Evolutionary conservation across 2,797 vertebrate species (phyloP).

Genomic region (Hirundo rustica): DNA sequence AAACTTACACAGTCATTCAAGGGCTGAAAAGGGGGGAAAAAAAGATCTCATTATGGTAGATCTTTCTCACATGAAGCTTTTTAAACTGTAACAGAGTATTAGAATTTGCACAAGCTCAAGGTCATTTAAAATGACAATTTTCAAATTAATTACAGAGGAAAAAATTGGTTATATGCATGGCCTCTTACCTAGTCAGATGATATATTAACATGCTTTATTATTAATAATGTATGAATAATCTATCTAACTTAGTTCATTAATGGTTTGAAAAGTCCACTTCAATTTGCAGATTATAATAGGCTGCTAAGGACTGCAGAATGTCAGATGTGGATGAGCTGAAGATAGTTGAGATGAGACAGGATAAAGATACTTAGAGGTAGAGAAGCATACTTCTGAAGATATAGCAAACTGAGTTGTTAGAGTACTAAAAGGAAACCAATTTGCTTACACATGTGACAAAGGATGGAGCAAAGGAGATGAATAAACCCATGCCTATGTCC

Average conservation of each 20-base stretch:
- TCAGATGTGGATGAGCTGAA: neutral
- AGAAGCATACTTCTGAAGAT: neutral
- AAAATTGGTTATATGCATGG: neutral
- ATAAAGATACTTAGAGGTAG: neutral
- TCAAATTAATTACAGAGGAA: neutral
- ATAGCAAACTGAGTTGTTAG: neutral
- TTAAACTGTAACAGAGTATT: neutral
- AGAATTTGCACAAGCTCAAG: neutral
- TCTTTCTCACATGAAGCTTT: neutral
- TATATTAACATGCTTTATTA: neutral
- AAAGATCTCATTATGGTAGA: neutral
- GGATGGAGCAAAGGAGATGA: neutral
- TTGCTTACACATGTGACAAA: neutral
- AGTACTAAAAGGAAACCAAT: neutral
- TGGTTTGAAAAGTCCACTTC: neutral
- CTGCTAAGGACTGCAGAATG: neutral
- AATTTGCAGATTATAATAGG: neutral
- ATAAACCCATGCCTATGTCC: neutral
- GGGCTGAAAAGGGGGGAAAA: neutral
- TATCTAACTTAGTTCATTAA: neutral
- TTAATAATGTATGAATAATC: slow-evolving; percentile 5
- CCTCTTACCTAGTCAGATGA: neutral
- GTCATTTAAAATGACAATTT: neutral
- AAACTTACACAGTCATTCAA: neutral
- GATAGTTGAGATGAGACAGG: neutral